phyloP scores from a whole-genome alignment of 2,113 vertebrate genomes.

The Entomyzon cyanotis region DNA sequence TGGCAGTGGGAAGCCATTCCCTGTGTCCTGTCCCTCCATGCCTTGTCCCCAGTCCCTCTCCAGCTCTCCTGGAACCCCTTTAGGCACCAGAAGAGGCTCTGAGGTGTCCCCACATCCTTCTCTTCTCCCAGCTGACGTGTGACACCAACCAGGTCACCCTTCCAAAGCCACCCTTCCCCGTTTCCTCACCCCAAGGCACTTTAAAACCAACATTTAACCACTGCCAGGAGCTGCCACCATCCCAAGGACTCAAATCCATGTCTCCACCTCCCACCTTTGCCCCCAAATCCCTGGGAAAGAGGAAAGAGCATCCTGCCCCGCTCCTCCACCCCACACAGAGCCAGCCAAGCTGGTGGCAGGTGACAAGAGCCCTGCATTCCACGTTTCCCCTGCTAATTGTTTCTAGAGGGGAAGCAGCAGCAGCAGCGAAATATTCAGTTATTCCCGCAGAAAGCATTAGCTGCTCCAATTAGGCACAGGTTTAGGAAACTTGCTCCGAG shows the following conservation, averaged over 20 bases:
- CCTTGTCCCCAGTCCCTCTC: neutral
- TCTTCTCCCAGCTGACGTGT: neutral
- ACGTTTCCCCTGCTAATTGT: neutral
- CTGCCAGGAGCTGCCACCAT: fast-evolving
- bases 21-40: neutral
- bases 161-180: neutral
- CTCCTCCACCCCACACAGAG: fast-evolving
- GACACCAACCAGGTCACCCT: neutral
- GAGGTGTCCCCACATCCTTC: neutral
- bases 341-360: neutral
- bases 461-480: conserved; percentile 34
- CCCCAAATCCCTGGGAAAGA: fast-evolving
- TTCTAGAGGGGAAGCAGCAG: neutral
- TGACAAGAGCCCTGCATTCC: neutral
- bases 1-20: neutral
- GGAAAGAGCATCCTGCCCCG: neutral
- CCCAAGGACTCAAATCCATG: fast-evolving
- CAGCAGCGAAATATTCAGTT: neutral
- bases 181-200: fast-evolving
- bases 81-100: fast-evolving
- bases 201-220: neutral
- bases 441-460: neutral
- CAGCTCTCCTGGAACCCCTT: neutral
- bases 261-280: neutral
- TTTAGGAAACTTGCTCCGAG: conserved; percentile 49